Conservation (phyloP, 2,888 invertebrate species). For the Dicyrtomina minuta region DNA sequence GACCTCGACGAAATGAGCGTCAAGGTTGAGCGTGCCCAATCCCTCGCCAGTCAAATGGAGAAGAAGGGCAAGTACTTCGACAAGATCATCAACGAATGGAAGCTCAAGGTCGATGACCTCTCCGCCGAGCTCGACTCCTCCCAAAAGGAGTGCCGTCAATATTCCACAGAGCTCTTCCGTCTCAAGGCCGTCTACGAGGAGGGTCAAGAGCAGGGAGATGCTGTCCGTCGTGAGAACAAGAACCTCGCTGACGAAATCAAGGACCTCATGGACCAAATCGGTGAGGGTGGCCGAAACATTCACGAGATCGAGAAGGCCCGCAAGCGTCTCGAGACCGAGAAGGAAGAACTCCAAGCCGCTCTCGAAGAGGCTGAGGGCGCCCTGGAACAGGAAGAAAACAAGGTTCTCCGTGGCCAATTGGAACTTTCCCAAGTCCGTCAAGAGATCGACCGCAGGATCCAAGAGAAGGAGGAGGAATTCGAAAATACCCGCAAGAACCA, state of each 20-base stretch:
- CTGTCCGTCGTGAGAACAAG: slow-evolving; percentile 98
- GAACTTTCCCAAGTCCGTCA: slow-evolving; percentile 98
- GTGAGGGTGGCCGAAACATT: slow-evolving; percentile 98
- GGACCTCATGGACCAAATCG: slow-evolving; percentile 98
- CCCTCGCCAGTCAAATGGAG: slow-evolving; percentile 93
- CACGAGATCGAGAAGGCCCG: slow-evolving; percentile 95
- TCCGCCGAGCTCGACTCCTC: slow-evolving; percentile 97
- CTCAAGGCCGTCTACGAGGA: slow-evolving; percentile 96
- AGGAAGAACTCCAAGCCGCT: slow-evolving; percentile 98
- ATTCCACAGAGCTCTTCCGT: slow-evolving; percentile 99
- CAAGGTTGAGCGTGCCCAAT: slow-evolving; percentile 95
- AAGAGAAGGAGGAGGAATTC: slow-evolving; percentile 99
- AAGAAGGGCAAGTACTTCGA: slow-evolving; percentile 99
- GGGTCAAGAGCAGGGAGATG: slow-evolving; percentile 95
- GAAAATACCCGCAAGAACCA: slow-evolving; percentile 99
- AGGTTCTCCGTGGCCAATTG: slow-evolving; percentile 92
- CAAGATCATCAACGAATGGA: slow-evolving; percentile 99
- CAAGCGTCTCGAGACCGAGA: slow-evolving; percentile 98
- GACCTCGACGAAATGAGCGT: slow-evolving; percentile 97
- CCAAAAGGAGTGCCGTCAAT: slow-evolving; percentile 99
- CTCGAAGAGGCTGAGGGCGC: slow-evolving; percentile 99
- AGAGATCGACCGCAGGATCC: slow-evolving; percentile 98
- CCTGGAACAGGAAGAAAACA: slow-evolving; percentile 99
- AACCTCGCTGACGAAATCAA: slow-evolving; percentile 99
- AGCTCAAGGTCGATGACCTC: slow-evolving; percentile 97